A percentile compares a stretch with the other conserved stretches of the same genome.
Conservation (phyloP, 2,113 vertebrate species). For the Dendropsophus ebraccatus region DNA sequence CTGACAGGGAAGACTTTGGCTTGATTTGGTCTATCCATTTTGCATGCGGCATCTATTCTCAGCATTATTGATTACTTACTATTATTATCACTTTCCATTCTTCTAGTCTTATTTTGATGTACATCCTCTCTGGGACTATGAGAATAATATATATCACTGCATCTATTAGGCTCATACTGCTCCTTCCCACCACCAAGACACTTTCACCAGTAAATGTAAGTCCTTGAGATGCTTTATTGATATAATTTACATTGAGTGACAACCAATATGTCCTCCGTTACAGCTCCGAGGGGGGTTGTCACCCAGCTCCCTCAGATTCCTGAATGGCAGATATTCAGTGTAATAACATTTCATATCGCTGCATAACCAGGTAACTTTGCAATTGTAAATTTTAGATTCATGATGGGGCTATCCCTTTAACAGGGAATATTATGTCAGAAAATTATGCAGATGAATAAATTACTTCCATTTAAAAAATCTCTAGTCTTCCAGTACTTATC, state of each 20-base stretch:
- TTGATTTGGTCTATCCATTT: background rate
- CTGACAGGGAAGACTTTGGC: no score
- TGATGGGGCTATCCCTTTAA: no score
- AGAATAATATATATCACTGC: background rate
- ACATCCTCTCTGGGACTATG: background rate
- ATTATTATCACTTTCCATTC: slow-evolving; percentile 16
- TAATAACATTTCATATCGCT: background rate
- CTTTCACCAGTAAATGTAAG: no score
- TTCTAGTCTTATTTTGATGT: slow-evolving; percentile 25
- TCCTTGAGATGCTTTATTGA: no score
- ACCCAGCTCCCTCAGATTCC: no score
- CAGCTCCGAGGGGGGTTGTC: background rate
- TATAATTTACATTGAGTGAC: background rate
- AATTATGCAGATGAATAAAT: no score
- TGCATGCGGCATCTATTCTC: background rate
- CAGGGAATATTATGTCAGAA: no score
- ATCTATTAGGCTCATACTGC: background rate
- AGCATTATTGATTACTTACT: slow-evolving; percentile 16
- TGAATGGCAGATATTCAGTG: no score
- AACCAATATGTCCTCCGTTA: background rate
- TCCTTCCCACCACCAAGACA: background rate
- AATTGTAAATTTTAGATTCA: no score
- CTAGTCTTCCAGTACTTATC: no score
- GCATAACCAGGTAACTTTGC: background rate
- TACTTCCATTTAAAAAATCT: no score